Evolutionary conservation across 2,888 invertebrate species (phyloP).

Genomic region (Pemphredon lugubris): DNA sequence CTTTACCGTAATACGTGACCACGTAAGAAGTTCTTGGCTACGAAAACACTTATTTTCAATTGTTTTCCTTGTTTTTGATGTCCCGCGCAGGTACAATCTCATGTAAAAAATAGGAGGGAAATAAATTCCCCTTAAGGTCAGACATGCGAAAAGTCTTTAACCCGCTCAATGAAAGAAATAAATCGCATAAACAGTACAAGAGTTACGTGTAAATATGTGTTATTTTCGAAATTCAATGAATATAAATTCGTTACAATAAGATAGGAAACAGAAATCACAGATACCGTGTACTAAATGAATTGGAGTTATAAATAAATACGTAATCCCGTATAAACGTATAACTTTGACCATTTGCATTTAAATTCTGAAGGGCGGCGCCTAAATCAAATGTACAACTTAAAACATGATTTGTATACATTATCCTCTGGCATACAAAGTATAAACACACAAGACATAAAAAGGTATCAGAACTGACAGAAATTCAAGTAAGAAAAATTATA

Average conservation of each 20-base stretch:
- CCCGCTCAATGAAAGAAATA: conserved; percentile 31
- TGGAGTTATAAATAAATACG: conserved; percentile 23
- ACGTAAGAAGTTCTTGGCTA: no score
- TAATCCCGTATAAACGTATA: not conserved
- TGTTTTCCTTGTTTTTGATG: no score
- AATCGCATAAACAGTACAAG: conserved; percentile 38
- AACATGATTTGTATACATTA: conserved; percentile 27
- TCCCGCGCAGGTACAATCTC: no score
- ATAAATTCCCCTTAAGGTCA: conserved; percentile 34
- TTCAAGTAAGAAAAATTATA: conserved; percentile 16
- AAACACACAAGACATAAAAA: conserved; percentile 28
- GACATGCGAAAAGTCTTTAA: conserved; percentile 22
- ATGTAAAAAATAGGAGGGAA: no score
- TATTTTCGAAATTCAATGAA: conserved; percentile 13
- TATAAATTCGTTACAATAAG: conserved; percentile 41
- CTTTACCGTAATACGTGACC: no score
- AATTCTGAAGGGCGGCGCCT: conserved; percentile 5
- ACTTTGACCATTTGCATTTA: conserved; percentile 2
- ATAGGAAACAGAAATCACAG: conserved; percentile 58
- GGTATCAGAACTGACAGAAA: conserved; percentile 16
- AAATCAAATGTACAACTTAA: conserved; percentile 25
- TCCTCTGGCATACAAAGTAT: conserved; percentile 25
- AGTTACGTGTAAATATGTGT: conserved; percentile 31
- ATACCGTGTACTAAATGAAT: conserved; percentile 39
- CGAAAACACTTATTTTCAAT: no score